These are phyloP conservation scores for Callosobruchus maculatus DNA, from an alignment of 2,888 invertebrate species.

Conservation along the genomic window DNA sequence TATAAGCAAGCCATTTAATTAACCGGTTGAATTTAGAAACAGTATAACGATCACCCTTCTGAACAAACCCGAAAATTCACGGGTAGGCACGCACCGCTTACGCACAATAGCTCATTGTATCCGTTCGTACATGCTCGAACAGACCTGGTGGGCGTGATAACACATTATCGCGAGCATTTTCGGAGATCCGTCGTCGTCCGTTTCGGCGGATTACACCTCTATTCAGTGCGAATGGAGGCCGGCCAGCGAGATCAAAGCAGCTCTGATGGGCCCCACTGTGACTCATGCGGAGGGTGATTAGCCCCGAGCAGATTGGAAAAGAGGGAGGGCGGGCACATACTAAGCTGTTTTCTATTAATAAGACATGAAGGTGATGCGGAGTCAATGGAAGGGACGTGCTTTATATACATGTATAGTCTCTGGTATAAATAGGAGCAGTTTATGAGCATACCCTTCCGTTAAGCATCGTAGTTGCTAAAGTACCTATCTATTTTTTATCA, in stretches of 20 bases:
- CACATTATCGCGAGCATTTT: not conserved
- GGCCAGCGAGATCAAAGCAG: not conserved
- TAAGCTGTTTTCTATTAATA: constrained; percentile 14
- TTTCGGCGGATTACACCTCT: not conserved
- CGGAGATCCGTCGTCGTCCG: not conserved
- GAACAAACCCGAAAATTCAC: not conserved
- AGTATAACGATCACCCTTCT: no score
- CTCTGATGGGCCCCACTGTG: constrained; percentile 8
- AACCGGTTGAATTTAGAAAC: no score
- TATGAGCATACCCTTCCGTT: no score
- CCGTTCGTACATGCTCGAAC: not conserved
- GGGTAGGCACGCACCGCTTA: not conserved
- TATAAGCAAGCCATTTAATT: no score
- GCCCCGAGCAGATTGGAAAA: constrained; percentile 19
- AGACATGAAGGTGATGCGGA: not conserved
- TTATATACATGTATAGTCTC: no score
- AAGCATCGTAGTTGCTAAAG: no score
- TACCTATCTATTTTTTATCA: no score
- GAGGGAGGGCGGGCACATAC: constrained; percentile 9
- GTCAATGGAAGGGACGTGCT: not conserved
- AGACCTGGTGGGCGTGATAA: not conserved
- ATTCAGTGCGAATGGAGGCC: not conserved
- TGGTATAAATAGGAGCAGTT: no score
- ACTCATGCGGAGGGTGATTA: constrained; percentile 18
- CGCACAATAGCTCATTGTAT: not conserved